phyloP scores from a whole-genome alignment of 2,113 vertebrate species.

The Cottus gobio region DNA sequence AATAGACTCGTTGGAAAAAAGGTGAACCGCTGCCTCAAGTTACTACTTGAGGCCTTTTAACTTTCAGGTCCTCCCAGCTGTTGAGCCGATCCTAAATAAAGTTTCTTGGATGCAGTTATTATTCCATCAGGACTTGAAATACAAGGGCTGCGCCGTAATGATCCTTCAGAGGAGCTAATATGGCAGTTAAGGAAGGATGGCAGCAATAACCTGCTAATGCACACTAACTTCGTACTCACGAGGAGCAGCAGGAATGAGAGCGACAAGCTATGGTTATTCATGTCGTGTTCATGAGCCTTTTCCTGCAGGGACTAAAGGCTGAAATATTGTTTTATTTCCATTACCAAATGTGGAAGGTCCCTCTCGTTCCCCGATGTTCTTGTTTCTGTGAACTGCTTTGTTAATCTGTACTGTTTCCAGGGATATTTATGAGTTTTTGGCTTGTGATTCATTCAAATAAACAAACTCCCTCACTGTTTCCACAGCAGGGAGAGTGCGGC shows the following conservation, averaged over 20 bases:
- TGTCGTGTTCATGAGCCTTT: slow-evolving; percentile 9
- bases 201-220: slow-evolving; percentile 56
- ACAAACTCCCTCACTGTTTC: slow-evolving; percentile 63
- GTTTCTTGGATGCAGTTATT: slow-evolving; percentile 54
- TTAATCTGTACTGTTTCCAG: slow-evolving; percentile 46
- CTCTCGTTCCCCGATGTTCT: slow-evolving; percentile 12
- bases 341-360: slow-evolving; percentile 31
- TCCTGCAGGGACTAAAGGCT: slow-evolving; percentile 9
- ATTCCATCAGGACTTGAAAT: slow-evolving; percentile 49
- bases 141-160: slow-evolving; percentile 33
- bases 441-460: slow-evolving; percentile 54
- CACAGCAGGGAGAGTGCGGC: slow-evolving; percentile 55
- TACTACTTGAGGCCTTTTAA: slow-evolving; percentile 40
- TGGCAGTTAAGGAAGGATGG: slow-evolving; percentile 45
- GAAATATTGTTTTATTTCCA: slow-evolving; percentile 39
- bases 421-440: slow-evolving; percentile 68
- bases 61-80: slow-evolving; percentile 29
- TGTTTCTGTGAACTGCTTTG: slow-evolving; percentile 31
- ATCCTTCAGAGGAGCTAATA: slow-evolving; percentile 38
- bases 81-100: slow-evolving; percentile 49
- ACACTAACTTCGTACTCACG: background rate
- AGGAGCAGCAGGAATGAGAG: slow-evolving; percentile 14
- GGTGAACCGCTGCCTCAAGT: slow-evolving; percentile 20
- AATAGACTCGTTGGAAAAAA: slow-evolving; percentile 51
- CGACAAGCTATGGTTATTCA: slow-evolving; percentile 20